Conservation (phyloP, 1,140 invertebrate genomes). For the Luehdorfia chinensis region DNA sequence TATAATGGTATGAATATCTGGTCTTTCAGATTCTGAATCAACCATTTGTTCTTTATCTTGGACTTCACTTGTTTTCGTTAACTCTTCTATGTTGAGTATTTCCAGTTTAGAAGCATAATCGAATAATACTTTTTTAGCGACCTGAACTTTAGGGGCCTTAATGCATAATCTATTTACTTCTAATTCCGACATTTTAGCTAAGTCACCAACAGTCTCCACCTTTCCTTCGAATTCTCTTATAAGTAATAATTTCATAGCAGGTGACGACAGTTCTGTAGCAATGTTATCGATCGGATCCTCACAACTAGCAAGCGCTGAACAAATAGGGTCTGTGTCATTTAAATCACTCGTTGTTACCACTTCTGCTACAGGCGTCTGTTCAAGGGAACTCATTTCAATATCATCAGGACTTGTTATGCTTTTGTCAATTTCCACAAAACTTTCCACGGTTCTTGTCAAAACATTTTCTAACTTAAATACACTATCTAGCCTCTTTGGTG, state of each 20-base stretch:
- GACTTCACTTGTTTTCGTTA: constrained; percentile 18
- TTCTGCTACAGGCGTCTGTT: constrained; percentile 47
- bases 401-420: constrained; percentile 24
- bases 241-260: constrained; percentile 49
- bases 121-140: constrained; percentile 52
- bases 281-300: constrained; percentile 58
- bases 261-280: constrained; percentile 55
- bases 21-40: not conserved
- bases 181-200: constrained; percentile 71
- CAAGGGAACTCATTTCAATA: constrained; percentile 45
- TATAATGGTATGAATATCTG: not conserved
- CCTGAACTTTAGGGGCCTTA: constrained; percentile 64
- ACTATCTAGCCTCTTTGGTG: constrained; percentile 54
- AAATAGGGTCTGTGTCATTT: constrained; percentile 62
- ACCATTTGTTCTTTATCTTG: not conserved
- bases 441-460: constrained; percentile 47
- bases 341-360: constrained; percentile 56
- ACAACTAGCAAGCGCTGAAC: constrained; percentile 51
- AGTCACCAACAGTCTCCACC: constrained; percentile 72
- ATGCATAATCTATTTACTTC: constrained; percentile 73
- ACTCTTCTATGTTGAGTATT: constrained; percentile 15
- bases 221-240: constrained; percentile 63
- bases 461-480: constrained; percentile 52
- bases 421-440: constrained; percentile 37
- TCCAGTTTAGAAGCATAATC: constrained; percentile 45